Base-by-base conservation (phyloP, 2,888 invertebrate species). In the Lypha dubia region DNA sequence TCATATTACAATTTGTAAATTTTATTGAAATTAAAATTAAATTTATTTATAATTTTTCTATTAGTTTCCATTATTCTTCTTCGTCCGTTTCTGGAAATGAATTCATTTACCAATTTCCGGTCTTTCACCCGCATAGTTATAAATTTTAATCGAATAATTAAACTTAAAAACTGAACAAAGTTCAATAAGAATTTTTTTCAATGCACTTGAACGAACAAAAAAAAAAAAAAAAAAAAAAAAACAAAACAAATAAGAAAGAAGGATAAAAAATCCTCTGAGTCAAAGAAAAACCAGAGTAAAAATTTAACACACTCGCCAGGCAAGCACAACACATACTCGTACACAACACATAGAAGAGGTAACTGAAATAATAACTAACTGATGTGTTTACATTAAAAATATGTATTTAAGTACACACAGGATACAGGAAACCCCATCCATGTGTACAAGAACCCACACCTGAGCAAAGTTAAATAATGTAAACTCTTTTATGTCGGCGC, bases 101-200 rank as follows among this genome's bases (percentile, higher is more conserved):
- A 11, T 65, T 65, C 38, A 38, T 79, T 73, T 58, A 73, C 58
- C 58, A 49, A 73, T 79, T 53, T 79, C 65, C 73, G 49, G 58
- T 41, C n/a, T 58, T 79, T 71, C 73, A 73, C 20, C 65, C 38
- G 65, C 65, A 67, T 63, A 22, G 22, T 46, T 35, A 38, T 58
- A 51, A 49, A 73, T 49, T 60, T 60, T 79, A 67, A 79, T 58
- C n/a, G 49, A 79, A 79, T 56, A 79, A 79, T 79, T 79, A 58
- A 65, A 65, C 20, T 56, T 46, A 49, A 71, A 49, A 28, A 24
- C 68, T 28, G 49, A 46, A 65, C 44, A 71, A 46, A 49, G 51
- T 70, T 79, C 44, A 71, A 65, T 65, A 56, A 63, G 22, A 32
- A 60, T 17, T 41, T 35, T 28, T 49, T 63, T 67, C 9, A 56